Percentiles rank a stretch among this genome's conserved stretches.
These are phyloP conservation scores for Trochalopteron elliotii DNA, from an alignment of 2,113 vertebrate species.

Conservation along the genomic window DNA sequence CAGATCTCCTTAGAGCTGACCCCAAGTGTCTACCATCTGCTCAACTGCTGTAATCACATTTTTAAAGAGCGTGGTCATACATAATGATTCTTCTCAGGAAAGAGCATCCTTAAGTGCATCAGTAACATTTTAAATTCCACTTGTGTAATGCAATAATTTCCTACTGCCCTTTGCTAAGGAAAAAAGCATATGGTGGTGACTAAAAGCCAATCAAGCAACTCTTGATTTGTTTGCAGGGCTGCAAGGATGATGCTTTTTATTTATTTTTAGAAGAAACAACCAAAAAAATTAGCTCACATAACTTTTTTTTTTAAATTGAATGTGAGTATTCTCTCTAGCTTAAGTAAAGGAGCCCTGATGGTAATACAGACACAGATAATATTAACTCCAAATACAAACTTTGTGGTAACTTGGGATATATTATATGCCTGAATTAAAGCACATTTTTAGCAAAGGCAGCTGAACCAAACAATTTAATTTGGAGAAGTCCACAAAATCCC, in stretches of 20 bases:
- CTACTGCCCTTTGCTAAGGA: conserved; percentile 40
- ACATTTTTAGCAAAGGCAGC: not conserved
- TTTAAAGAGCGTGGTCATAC: conserved; percentile 68
- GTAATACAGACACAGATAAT: not conserved
- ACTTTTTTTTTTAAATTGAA: not conserved
- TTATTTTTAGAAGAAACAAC: conserved; percentile 3
- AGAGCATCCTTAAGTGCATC: conserved; percentile 60
- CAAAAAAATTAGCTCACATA: not conserved
- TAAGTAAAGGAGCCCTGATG: not conserved
- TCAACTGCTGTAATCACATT: conserved; percentile 74
- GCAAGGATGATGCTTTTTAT: not conserved
- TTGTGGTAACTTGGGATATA: not conserved
- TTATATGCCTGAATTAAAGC: not conserved
- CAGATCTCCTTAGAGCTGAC: conserved; percentile 70
- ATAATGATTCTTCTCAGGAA: conserved; percentile 63
- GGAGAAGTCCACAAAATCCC: not conserved
- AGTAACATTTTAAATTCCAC: conserved; percentile 66
- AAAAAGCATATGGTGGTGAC: conserved; percentile 40
- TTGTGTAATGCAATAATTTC: conserved; percentile 57
- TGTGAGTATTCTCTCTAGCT: not conserved
- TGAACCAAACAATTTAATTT: conserved; percentile 1
- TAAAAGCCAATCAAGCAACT: not conserved
- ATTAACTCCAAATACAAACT: not conserved
- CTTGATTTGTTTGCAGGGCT: not conserved
- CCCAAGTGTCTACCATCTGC: conserved; percentile 72